These are phyloP conservation scores for Apis mellifera DNA, from an alignment of 1,140 invertebrate genomes.

Conservation along the genomic window DNA sequence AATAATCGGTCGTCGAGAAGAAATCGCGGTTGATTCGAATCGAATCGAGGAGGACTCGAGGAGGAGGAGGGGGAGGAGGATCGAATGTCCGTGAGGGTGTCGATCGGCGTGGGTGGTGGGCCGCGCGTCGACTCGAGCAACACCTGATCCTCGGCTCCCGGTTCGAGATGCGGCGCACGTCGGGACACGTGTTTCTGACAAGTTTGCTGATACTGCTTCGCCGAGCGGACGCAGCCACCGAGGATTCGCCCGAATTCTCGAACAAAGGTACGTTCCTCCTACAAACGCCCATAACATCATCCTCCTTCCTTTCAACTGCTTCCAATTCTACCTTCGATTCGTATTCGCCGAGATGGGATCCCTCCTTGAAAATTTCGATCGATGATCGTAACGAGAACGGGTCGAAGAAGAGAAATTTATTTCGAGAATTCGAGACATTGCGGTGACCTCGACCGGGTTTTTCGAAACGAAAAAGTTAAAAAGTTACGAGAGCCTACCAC, in stretches of 20 bases:
- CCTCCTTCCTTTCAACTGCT: too few relatives aligned
- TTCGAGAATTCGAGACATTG: too few relatives aligned
- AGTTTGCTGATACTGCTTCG: conserved; percentile 68
- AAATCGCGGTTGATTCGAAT: conserved; percentile 11
- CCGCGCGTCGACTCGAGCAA: conserved; percentile 42
- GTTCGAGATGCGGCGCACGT: conserved; percentile 67
- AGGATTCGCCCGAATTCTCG: conserved; percentile 54
- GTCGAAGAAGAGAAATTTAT: too few relatives aligned
- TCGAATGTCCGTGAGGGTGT: conserved; percentile 47
- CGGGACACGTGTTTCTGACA: conserved; percentile 63
- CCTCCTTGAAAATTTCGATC: too few relatives aligned
- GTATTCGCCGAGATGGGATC: too few relatives aligned
- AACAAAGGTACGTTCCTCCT: conserved; percentile 70
- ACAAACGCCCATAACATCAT: too few relatives aligned
- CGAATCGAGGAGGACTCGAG: background rate
- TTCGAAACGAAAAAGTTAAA: conserved; percentile 28
- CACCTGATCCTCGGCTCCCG: conserved; percentile 45
- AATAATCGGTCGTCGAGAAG: background rate
- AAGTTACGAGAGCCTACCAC: background rate
- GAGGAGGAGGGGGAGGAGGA: conserved; percentile 3
- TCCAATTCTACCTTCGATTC: too few relatives aligned
- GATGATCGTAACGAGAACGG: too few relatives aligned
- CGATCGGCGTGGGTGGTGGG: conserved; percentile 39
- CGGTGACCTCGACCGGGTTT: conserved; percentile 46
- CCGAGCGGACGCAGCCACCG: conserved; percentile 49